phyloP scores from a whole-genome alignment of 2,113 vertebrate genomes.

The Sinocyclocheilus rhinocerous region DNA sequence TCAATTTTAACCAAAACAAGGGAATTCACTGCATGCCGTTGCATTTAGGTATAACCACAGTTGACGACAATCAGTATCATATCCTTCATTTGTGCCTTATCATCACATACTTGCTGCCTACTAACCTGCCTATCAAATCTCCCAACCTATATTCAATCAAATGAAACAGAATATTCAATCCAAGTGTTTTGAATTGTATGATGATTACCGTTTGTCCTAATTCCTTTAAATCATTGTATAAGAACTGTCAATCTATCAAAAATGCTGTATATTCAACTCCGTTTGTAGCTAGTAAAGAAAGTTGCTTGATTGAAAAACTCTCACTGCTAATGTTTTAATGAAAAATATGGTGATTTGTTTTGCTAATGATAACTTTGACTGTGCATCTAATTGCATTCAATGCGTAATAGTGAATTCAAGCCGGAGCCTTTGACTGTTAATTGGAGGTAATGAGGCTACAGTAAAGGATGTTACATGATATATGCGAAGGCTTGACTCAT shows the following conservation, averaged over 20 bases:
- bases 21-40: background rate
- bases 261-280: background rate
- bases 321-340: background rate
- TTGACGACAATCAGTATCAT: background rate
- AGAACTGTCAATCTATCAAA: background rate
- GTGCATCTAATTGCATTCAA: background rate
- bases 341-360: background rate
- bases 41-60: background rate
- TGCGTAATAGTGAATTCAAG: background rate
- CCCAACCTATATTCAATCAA: background rate
- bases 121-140: background rate
- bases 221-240: background rate
- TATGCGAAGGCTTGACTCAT: background rate
- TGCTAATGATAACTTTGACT: background rate
- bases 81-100: background rate
- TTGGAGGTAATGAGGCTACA: background rate
- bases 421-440: background rate
- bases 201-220: background rate
- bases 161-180: background rate
- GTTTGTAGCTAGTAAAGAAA: background rate
- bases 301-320: background rate
- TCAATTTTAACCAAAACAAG: conserved; percentile 36
- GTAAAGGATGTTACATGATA: background rate
- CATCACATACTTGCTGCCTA: background rate
- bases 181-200: background rate